These are phyloP conservation scores for Ailuropoda melanoleuca DNA, from an alignment of 2,113 vertebrate species.

Conservation along the genomic window DNA sequence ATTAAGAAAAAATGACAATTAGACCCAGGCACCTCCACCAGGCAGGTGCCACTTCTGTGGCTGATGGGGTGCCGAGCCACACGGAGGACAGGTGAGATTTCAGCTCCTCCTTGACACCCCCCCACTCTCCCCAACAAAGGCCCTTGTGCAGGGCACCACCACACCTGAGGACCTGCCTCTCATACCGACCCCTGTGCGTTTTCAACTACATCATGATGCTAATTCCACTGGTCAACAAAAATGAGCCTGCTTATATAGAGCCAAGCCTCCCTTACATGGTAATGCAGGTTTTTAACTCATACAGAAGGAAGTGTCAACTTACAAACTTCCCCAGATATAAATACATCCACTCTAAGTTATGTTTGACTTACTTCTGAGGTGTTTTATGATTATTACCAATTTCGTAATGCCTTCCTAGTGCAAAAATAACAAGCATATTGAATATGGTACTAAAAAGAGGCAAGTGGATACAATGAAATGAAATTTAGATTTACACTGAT, in stretches of 20 bases:
- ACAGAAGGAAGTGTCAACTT: not conserved
- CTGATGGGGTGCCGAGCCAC: not conserved
- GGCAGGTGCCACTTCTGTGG: not conserved
- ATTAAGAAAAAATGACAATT: not conserved
- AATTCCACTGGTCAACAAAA: not conserved
- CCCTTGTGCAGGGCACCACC: not conserved
- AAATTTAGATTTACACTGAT: not conserved
- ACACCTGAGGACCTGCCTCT: not conserved
- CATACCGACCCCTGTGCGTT: not conserved
- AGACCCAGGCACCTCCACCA: not conserved
- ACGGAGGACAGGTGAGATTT: not conserved
- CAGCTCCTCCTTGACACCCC: not conserved
- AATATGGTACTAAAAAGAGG: not conserved
- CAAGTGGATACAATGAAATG: not conserved
- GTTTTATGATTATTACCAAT: not conserved
- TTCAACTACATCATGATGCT: not conserved
- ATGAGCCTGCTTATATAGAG: not conserved
- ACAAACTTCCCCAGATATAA: not conserved
- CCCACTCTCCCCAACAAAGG: not conserved
- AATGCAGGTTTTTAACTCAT: not conserved
- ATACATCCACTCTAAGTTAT: not conserved
- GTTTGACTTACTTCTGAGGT: not conserved
- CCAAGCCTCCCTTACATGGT: not conserved
- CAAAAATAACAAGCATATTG: constrained; percentile 9
- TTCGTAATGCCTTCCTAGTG: constrained; percentile 10